phyloP scores from a whole-genome alignment of 2,797 vertebrate genomes.

The Arremon aurantiirostris region DNA sequence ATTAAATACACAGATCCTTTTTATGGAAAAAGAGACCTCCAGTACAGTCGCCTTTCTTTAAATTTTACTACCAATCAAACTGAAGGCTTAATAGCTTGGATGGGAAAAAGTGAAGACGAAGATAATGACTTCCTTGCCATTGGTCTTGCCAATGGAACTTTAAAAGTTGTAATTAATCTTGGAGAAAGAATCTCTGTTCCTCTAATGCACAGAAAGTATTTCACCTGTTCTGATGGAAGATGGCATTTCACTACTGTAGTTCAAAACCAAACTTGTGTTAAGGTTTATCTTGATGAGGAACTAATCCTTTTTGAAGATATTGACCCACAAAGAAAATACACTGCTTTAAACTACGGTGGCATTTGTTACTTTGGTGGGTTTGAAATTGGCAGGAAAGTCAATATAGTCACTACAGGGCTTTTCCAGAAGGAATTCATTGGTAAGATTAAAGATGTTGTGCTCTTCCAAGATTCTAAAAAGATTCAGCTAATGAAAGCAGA shows the following conservation, averaged over 20 bases:
- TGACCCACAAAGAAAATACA: slow-evolving; percentile 82
- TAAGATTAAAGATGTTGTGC: slow-evolving; percentile 78
- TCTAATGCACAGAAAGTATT: slow-evolving; percentile 56
- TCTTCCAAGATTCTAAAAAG: slow-evolving; percentile 82
- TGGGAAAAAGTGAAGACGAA: slow-evolving; percentile 82
- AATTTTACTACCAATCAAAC: slow-evolving; percentile 74
- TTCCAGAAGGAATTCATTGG: slow-evolving; percentile 83
- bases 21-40: slow-evolving; percentile 77
- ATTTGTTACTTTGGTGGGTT: slow-evolving; percentile 86
- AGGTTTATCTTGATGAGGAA: slow-evolving; percentile 75
- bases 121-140: slow-evolving; percentile 85
- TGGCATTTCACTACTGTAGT: slow-evolving; percentile 79
- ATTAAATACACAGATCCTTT: slow-evolving; percentile 80
- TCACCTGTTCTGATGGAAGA: slow-evolving; percentile 72
- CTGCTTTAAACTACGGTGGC: slow-evolving; percentile 83
- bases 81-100: slow-evolving; percentile 82
- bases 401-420: slow-evolving; percentile 76
- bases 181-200: slow-evolving; percentile 79
- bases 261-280: slow-evolving; percentile 80
- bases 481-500: slow-evolving; percentile 75
- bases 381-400: slow-evolving; percentile 78
- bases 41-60: slow-evolving; percentile 77
- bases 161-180: slow-evolving; percentile 85
- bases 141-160: slow-evolving; percentile 76
- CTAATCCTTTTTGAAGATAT: slow-evolving; percentile 78